phyloP scores from a whole-genome alignment of 2,113 vertebrate genomes.

The Catharus fuscescens region DNA sequence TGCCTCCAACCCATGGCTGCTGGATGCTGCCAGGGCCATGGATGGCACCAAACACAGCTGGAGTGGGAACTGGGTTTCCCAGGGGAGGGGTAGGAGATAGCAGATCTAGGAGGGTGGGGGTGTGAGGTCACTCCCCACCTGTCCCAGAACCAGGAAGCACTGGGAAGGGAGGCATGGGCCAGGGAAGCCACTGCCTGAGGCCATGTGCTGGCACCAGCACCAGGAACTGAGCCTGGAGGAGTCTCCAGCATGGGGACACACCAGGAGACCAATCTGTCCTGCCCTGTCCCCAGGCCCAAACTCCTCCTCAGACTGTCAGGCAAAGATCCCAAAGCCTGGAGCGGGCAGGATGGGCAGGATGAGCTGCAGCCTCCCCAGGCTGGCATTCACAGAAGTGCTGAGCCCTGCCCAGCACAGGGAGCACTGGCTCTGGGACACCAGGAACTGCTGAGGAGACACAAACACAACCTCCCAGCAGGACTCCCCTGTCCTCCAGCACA shows the following conservation, averaged over 20 bases:
- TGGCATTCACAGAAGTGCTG: not conserved
- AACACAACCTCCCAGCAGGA: not conserved
- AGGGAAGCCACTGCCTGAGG: not conserved
- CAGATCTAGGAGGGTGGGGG: not conserved
- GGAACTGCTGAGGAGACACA: not conserved
- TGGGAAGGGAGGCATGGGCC: not conserved
- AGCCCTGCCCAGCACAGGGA: rapidly evolving
- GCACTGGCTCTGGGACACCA: not conserved
- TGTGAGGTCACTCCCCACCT: not conserved
- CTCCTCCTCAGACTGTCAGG: not conserved
- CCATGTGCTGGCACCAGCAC: not conserved
- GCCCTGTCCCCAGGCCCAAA: not conserved
- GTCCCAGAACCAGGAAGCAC: rapidly evolving
- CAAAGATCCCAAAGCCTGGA: not conserved
- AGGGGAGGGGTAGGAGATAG: rapidly evolving
- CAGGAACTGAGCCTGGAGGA: not conserved
- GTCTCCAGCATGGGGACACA: rapidly evolving
- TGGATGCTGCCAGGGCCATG: not conserved
- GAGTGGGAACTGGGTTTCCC: not conserved
- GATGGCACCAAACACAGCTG: not conserved
- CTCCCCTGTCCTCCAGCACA: not conserved
- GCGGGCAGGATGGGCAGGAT: rapidly evolving
- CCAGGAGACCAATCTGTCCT: not conserved
- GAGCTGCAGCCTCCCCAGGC: not conserved
- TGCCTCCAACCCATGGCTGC: rapidly evolving